Conservation (phyloP, 2,888 invertebrate species). For the Linnaemya vulpina region DNA sequence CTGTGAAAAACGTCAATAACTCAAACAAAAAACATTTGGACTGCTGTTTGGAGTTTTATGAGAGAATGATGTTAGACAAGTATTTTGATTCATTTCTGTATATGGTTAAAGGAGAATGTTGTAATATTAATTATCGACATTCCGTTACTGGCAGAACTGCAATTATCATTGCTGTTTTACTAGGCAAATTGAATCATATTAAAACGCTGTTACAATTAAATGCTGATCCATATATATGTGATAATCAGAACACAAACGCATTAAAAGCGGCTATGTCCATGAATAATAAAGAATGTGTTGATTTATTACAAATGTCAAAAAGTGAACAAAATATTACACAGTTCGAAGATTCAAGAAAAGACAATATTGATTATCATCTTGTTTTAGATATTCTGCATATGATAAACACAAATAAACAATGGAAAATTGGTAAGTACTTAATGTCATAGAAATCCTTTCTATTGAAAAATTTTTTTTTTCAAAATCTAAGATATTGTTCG, state of each 20-base stretch:
- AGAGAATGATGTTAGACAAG: constrained; percentile 84
- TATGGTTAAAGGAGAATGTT: constrained; percentile 89
- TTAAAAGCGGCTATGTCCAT: constrained; percentile 72
- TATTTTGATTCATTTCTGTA: constrained; percentile 89
- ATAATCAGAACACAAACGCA: constrained; percentile 71
- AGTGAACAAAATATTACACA: constrained; percentile 31
- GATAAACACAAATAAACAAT: constrained; percentile 66
- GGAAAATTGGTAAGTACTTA: constrained; percentile 67
- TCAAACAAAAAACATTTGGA: constrained; percentile 74
- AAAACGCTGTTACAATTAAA: constrained; percentile 89
- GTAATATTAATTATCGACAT: constrained; percentile 89
- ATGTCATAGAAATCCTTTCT: no score
- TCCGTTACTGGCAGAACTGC: constrained; percentile 86
- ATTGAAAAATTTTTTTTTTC: no score
- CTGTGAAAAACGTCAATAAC: constrained; percentile 21
- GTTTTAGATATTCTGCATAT: constrained; percentile 72
- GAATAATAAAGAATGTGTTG: constrained; percentile 68
- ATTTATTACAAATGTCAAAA: constrained; percentile 64
- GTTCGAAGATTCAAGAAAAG: constrained; percentile 27
- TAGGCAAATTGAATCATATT: constrained; percentile 87
- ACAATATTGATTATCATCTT: constrained; percentile 69
- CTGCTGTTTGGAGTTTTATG: constrained; percentile 79
- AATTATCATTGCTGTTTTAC: constrained; percentile 90
- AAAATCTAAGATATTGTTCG: no score
- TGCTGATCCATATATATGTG: constrained; percentile 79